Evolutionary conservation across 2,888 invertebrate genomes (phyloP).

Genomic region (Phengaris arion): DNA sequence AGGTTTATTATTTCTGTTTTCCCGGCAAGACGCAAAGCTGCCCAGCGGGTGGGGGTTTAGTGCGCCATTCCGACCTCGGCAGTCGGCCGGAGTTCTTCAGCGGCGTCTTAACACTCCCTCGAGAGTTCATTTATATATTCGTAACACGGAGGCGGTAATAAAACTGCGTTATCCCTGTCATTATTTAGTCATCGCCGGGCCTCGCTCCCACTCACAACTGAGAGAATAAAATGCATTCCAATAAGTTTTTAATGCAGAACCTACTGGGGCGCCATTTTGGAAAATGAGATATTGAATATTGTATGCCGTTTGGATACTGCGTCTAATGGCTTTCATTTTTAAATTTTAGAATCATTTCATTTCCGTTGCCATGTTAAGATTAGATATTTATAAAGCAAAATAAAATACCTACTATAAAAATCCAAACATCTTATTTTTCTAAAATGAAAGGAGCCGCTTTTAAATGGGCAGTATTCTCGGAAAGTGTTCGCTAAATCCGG

Average conservation of each 20-base stretch:
- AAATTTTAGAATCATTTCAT: not conserved
- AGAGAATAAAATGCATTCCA: constrained; percentile 71
- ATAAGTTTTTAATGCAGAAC: constrained; percentile 48
- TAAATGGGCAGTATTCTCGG: not conserved
- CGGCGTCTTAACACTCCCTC: constrained; percentile 76
- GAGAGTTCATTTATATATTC: constrained; percentile 79
- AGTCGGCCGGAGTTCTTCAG: constrained; percentile 74
- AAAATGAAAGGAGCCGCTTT: not conserved
- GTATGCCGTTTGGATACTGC: constrained; percentile 23
- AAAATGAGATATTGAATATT: constrained; percentile 28
- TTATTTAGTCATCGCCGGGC: constrained; percentile 77
- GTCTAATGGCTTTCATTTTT: not conserved
- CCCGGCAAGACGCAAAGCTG: constrained; percentile 58
- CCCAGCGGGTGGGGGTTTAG: constrained; percentile 73
- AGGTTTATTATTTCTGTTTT: constrained; percentile 53
- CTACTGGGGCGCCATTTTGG: constrained; percentile 19
- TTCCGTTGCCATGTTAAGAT: not conserved
- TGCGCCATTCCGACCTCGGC: constrained; percentile 70
- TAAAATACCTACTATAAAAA: too few relatives aligned
- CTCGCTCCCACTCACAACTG: constrained; percentile 50
- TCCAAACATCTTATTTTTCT: too few relatives aligned
- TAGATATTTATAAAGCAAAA: not conserved
- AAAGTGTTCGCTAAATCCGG: not conserved
- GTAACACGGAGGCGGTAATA: constrained; percentile 76
- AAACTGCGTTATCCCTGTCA: constrained; percentile 78